Evolutionary conservation across 2,113 vertebrate species (phyloP).

Genomic region (Xenopus laevis): DNA sequence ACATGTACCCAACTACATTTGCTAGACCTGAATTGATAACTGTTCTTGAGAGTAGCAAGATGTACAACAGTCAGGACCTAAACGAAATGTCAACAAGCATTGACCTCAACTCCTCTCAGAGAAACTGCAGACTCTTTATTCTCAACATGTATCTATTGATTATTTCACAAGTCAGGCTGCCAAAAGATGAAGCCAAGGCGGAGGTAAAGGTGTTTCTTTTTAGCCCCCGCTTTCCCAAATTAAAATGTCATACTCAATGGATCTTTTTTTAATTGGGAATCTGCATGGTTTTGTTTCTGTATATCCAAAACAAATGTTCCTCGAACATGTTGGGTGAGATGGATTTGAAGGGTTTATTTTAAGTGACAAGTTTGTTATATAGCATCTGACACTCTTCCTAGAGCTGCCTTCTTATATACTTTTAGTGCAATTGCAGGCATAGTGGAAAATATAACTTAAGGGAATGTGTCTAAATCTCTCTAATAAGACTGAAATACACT

Average conservation of each 20-base stretch:
- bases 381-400: conserved; percentile 5
- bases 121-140: background rate
- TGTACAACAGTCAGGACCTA: conserved; percentile 20
- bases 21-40: background rate
- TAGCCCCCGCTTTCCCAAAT: background rate
- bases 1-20: background rate
- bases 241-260: background rate
- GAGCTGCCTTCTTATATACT: background rate
- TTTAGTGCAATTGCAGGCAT: conserved; percentile 36
- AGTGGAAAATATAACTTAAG: conserved; percentile 24
- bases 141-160: conserved; percentile 18
- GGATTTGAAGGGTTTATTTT: conserved; percentile 6
- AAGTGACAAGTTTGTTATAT: background rate
- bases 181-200: background rate
- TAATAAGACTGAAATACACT: conserved; percentile 26
- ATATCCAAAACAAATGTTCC: background rate
- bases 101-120: conserved; percentile 3
- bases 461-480: conserved; percentile 46
- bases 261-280: background rate
- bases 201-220: background rate
- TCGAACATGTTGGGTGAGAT: background rate
- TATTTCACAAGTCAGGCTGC: background rate
- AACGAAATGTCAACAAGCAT: conserved; percentile 25
- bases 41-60: background rate
- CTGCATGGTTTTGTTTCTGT: background rate